Conservation (phyloP, 2,888 invertebrate genomes). For the Tillus elongatus region DNA sequence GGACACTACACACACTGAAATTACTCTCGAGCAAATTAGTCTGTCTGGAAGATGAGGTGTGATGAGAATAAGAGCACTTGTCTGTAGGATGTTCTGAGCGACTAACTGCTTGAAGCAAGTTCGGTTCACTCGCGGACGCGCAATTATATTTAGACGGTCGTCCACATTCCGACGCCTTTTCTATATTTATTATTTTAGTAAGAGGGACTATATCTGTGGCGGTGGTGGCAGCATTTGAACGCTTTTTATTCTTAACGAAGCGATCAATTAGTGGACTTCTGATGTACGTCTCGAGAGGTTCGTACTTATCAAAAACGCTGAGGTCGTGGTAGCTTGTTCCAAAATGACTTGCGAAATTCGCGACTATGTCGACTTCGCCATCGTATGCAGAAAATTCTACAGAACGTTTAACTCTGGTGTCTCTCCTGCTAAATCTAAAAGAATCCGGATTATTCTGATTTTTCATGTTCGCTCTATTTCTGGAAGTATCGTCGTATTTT, state of each 20-base stretch:
- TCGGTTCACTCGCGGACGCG: constrained; percentile 39
- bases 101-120: constrained; percentile 28
- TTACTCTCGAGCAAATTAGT: constrained; percentile 33
- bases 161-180: constrained; percentile 27
- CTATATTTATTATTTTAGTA: constrained; percentile 33
- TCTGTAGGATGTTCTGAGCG: constrained; percentile 9
- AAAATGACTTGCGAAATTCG: constrained; percentile 37
- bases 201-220: too few relatives aligned
- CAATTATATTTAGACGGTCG: constrained; percentile 34
- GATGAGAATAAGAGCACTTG: constrained; percentile 7
- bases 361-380: constrained; percentile 30
- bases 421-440: background rate
- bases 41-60: constrained; percentile 17
- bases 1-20: constrained; percentile 49
- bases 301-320: constrained; percentile 32
- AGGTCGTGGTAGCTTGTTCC: constrained; percentile 41
- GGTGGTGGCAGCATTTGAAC: constrained; percentile 17
- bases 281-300: constrained; percentile 24
- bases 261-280: constrained; percentile 31
- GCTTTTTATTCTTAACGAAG: constrained; percentile 30
- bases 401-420: background rate
- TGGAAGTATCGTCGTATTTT: too few relatives aligned
- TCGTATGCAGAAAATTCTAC: constrained; percentile 35
- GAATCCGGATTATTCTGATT: constrained; percentile 5
- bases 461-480: constrained; percentile 7